phyloP scores from a whole-genome alignment of 2,113 vertebrate species.

The Passer montanus region DNA sequence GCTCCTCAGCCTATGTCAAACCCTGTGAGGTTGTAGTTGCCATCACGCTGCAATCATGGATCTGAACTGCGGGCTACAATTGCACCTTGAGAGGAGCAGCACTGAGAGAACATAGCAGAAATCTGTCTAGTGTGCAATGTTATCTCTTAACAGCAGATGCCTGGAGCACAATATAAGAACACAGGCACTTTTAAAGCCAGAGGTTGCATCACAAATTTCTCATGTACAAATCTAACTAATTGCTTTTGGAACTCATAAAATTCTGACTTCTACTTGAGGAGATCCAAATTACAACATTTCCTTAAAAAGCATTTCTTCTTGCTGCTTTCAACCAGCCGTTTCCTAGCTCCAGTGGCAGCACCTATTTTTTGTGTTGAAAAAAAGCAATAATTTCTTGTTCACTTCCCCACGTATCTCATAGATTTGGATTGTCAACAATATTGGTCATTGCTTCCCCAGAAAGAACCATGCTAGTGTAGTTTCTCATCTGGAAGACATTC shows the following conservation, averaged over 20 bases:
- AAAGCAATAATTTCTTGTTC: not conserved
- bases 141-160: not conserved
- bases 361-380: not conserved
- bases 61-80: slow-evolving; percentile 22
- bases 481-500: not conserved
- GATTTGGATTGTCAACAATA: not conserved
- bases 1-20: slow-evolving; percentile 34
- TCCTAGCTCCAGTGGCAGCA: not conserved
- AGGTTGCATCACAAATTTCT: not conserved
- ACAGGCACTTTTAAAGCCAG: slow-evolving; percentile 8
- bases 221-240: not conserved
- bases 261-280: not conserved
- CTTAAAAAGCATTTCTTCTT: not conserved
- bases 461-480: not conserved
- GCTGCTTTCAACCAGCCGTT: not conserved
- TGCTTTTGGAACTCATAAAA: not conserved
- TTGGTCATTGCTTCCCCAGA: not conserved
- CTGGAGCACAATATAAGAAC: not conserved
- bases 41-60: not conserved
- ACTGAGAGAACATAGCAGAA: not conserved
- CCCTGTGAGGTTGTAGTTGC: not conserved
- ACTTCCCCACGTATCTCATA: not conserved
- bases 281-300: not conserved
- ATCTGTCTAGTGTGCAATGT: not conserved
- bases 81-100: slow-evolving; percentile 5